Evolutionary conservation across 2,113 vertebrate species (phyloP).

Genomic region (Petroica traversi): DNA sequence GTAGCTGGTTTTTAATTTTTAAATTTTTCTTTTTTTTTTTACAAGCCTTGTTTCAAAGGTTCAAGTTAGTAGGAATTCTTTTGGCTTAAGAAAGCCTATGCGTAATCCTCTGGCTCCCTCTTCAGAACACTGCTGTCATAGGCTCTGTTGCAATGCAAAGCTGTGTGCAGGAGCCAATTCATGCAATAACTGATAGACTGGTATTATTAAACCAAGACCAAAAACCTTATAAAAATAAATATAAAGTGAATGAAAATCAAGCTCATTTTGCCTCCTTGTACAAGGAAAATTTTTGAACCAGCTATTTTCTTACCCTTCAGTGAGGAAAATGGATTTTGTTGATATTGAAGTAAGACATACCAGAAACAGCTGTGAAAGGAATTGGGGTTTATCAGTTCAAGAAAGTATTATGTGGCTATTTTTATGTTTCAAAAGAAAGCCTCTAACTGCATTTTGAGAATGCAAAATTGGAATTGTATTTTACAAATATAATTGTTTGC

Average conservation of each 20-base stretch:
- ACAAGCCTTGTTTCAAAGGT: not conserved
- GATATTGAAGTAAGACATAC: not conserved
- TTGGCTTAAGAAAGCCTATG: not conserved
- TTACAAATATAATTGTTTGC: not conserved
- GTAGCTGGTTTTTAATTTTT: not conserved
- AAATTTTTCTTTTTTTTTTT: not conserved
- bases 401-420: not conserved
- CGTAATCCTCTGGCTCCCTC: conserved; percentile 33
- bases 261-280: not conserved
- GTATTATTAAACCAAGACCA: not conserved
- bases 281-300: not conserved
- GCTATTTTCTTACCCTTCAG: not conserved
- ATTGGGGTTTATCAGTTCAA: not conserved
- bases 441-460: not conserved
- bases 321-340: not conserved
- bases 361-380: not conserved
- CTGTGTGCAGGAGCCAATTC: not conserved
- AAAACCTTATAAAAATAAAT: not conserved
- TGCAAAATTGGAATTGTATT: not conserved
- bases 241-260: not conserved
- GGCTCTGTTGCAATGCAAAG: not conserved
- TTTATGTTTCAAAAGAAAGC: not conserved
- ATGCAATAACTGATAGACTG: not conserved
- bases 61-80: not conserved
- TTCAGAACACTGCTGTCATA: not conserved